Evolutionary conservation across 1,140 invertebrate genomes (phyloP), one percentile per base, ranked within the genome.

Genomic region (Drosophila albomicans): DNA sequence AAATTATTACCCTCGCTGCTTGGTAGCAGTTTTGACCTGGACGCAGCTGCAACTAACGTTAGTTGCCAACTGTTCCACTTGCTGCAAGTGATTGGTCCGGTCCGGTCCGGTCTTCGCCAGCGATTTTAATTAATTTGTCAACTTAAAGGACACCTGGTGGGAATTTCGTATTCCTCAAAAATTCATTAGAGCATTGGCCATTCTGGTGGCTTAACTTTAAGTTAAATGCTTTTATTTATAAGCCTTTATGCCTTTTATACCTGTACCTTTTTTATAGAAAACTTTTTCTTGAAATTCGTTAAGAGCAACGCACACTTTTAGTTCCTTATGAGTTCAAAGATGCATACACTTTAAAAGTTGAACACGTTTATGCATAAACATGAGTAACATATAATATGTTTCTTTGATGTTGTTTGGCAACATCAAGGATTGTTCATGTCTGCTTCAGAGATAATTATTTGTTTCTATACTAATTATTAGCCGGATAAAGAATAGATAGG

Each of bases 61-160:
- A 78, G 59, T 68, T 67, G 81, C 74, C 72, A 77, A 77, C 32
- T 75, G 67, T 7, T 15, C 16, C 67, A 64, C 3, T 71, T 71
- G 30, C 38, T 71, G 32, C 15, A 62, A 65, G 38, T 65, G 67
- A 71, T 75, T 75, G 73, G 68, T 51, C 62, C 75, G 20, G 20
- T 20, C 2, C 20, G 20, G 20, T 25, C 20, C 20, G 20, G 20
- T 61, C 30, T 70, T 62, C 71, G 48, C 43, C 56, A 48, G 74
- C 62, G 56, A 84, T 80, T 80, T 73, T 89, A 89, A 87, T 87
- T 87, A 87, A 78, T 88, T 84, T 80, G 74, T 71, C 64, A 84
- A 75, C 63, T 51, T 46, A 43, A 49, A 16, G 38, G 58, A 20
- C 54, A 20, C 10, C 46, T 62, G 71, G 64, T 74, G 56, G 25